Conservation (phyloP, 2,797 vertebrate genomes). For the Neopelma chrysocephalum region DNA sequence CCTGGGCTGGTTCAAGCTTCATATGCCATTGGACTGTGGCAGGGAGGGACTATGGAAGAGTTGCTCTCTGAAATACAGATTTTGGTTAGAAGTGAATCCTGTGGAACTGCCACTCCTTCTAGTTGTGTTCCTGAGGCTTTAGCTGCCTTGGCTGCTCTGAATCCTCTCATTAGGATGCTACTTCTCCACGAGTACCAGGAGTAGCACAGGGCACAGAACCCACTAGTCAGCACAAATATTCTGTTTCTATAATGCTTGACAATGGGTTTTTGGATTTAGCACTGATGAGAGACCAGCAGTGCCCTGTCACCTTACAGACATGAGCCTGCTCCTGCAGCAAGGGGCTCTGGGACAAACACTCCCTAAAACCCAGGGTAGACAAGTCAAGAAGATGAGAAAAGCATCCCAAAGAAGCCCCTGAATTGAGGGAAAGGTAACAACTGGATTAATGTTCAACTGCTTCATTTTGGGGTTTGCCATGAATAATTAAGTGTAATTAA, state of each 20-base stretch:
- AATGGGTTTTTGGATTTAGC: neutral
- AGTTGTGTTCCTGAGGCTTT: neutral
- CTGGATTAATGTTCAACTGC: conserved; percentile 47
- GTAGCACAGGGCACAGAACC: neutral
- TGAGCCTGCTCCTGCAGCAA: neutral
- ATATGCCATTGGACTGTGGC: too few relatives aligned
- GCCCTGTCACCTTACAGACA: fast-evolving
- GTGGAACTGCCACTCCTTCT: neutral
- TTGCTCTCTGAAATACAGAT: neutral
- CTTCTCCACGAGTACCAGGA: neutral
- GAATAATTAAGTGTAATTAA: conserved; percentile 67
- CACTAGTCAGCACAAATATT: neutral
- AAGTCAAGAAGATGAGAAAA: neutral
- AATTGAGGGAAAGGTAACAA: conserved; percentile 58
- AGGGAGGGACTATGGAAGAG: neutral
- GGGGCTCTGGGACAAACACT: neutral
- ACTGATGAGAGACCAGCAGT: neutral
- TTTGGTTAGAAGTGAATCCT: neutral
- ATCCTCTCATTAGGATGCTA: neutral
- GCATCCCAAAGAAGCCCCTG: neutral
- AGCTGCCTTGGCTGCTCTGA: neutral
- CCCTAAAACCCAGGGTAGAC: neutral
- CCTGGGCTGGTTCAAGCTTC: fast-evolving
- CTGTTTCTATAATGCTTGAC: neutral
- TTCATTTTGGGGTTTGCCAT: conserved; percentile 61